Percentiles rank a stretch among this genome's conserved stretches.
These are phyloP conservation scores for Paralichthys olivaceus DNA, from an alignment of 2,113 vertebrate genomes.

Conservation along the genomic window DNA sequence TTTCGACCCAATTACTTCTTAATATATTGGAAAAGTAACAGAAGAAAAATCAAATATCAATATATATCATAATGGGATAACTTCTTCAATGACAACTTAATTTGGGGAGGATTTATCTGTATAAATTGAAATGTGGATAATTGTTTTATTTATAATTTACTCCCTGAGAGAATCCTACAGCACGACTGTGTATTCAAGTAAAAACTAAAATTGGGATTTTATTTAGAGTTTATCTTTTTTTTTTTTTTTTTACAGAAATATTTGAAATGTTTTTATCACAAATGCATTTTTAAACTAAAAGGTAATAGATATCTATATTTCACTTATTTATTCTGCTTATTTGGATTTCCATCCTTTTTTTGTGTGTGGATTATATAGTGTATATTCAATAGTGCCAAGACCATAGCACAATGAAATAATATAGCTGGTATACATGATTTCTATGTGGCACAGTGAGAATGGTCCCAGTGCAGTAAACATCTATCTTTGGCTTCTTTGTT, in stretches of 20 bases:
- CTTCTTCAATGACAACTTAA: too few relatives aligned
- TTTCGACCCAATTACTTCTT: background rate
- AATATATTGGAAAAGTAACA: background rate
- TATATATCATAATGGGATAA: background rate
- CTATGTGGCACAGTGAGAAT: constrained; percentile 9
- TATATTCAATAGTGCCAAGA: background rate
- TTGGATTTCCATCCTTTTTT: too few relatives aligned
- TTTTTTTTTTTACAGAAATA: too few relatives aligned
- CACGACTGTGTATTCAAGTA: constrained; percentile 18
- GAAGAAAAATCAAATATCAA: background rate
- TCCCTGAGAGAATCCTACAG: constrained; percentile 65
- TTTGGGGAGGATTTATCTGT: background rate
- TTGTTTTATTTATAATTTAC: background rate
- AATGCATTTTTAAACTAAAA: background rate
- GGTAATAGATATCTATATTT: too few relatives aligned
- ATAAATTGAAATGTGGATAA: background rate
- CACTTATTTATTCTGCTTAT: too few relatives aligned
- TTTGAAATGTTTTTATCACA: background rate
- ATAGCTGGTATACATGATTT: background rate
- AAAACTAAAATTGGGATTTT: background rate
- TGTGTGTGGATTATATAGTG: background rate
- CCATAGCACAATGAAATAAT: background rate
- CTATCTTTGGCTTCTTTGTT: constrained; percentile 25
- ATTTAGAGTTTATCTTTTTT: background rate
- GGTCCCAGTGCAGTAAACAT: constrained; percentile 12